phyloP scores from a whole-genome alignment of 2,888 invertebrate species.

The Chorisops tibialis region DNA sequence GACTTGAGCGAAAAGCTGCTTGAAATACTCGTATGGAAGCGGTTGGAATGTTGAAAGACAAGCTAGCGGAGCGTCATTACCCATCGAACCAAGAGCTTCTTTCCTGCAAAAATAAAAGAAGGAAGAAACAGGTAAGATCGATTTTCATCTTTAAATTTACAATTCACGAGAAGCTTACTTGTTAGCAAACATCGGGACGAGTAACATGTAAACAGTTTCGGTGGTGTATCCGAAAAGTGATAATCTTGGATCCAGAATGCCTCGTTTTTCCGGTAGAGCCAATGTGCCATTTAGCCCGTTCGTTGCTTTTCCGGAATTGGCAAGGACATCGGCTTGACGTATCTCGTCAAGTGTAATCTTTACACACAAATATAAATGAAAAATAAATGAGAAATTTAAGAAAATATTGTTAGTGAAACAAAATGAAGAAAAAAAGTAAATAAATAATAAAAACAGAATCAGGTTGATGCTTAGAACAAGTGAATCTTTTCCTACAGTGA shows the following conservation, averaged over 20 bases:
- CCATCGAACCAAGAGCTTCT: slow-evolving; percentile 98
- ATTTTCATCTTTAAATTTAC: background rate
- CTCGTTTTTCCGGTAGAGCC: slow-evolving; percentile 51
- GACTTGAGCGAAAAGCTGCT: slow-evolving; percentile 97
- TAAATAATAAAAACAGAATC: no score
- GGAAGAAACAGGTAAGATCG: background rate
- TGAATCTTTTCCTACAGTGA: no score
- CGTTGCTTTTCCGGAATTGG: slow-evolving; percentile 38
- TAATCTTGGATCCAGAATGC: slow-evolving; percentile 76
- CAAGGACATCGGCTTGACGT: slow-evolving; percentile 59
- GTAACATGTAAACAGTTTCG: slow-evolving; percentile 89
- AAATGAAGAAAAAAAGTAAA: background rate
- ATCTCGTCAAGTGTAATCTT: slow-evolving; percentile 81
- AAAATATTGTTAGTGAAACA: background rate
- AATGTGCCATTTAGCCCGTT: slow-evolving; percentile 48
- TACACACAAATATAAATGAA: background rate
- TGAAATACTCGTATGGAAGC: slow-evolving; percentile 94
- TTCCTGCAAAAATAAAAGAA: slow-evolving; percentile 61
- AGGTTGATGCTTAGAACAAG: no score
- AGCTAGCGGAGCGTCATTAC: slow-evolving; percentile 96
- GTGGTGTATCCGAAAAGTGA: slow-evolving; percentile 91
- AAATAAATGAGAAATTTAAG: background rate
- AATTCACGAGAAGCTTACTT: slow-evolving; percentile 60
- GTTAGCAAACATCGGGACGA: slow-evolving; percentile 94
- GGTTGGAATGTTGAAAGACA: slow-evolving; percentile 96